Base-by-base conservation (phyloP, 2,797 vertebrate species). In the Eupleurogrammus muticus region DNA sequence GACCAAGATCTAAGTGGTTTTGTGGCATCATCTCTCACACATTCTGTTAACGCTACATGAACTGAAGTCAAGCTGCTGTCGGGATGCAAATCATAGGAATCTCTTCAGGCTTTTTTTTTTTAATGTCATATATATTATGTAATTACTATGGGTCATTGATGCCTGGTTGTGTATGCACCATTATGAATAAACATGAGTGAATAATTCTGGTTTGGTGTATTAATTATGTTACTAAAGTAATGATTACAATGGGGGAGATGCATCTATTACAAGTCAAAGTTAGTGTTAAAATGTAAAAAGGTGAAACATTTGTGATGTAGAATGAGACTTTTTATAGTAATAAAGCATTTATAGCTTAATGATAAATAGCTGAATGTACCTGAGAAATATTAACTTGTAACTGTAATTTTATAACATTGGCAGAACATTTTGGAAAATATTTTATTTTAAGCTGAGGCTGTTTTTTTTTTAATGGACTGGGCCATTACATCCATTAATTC, bases 131-230 rank as follows among this genome's bases (percentile, higher is more conserved):
- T 67, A 38, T 82, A 61, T 84, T 75, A 38, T 80, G 48, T 70
- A 72, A 1, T 71, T 82, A 55, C 80, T 80, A 56, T 59, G 50
- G 51, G 66, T 48, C 24, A 46, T 63, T 68, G 60, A 73, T 71
- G 64, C 46, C 60, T 82, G 50, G 50, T 70, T 75, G 67, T 84
- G 60, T 63, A 48, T 80, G 72, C 59, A 52, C 62, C 73, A 53
- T 63, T 79, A 82, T 77, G 66, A 93, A 92, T 92, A 93, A 92
- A 93, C 36, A 55, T 20, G 12, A 65, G 19, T 57, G 24, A 83
- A 70, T 24, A 67, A 50, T 4, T 47, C 19, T 14, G 47, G 20
- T 24, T 17, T 58, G 23, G 2, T 35, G 32, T 5, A 0, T 9
- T 52, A 4, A 3, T 0, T 61, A 54, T 19, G 80, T 67, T n/a